A percentile compares a stretch with the other conserved stretches of the same genome.
Conservation (phyloP, 2,888 invertebrate species). For the Caenorhabditis panamensis region DNA sequence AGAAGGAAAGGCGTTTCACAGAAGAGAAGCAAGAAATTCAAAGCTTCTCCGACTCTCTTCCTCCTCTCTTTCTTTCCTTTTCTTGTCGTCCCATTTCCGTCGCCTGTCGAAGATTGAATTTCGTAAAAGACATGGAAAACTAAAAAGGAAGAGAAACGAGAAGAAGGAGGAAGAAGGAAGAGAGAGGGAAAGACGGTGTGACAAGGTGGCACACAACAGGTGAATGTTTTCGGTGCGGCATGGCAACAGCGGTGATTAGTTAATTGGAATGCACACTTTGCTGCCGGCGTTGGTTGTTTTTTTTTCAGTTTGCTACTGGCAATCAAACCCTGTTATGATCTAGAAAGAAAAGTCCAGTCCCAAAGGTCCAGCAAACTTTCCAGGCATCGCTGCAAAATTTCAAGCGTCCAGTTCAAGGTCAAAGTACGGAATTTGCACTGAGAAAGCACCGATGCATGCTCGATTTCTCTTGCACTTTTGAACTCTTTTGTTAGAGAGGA, state of each 20-base stretch:
- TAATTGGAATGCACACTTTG: constrained; percentile 2
- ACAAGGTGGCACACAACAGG: constrained; percentile 17
- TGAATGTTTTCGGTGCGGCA: constrained; percentile 7
- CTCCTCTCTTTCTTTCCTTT: constrained; percentile 31
- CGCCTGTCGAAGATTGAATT: constrained; percentile 58
- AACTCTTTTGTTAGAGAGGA: constrained; percentile 5
- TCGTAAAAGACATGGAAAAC: constrained; percentile 51
- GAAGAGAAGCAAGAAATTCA: constrained; percentile 55
- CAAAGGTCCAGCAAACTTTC: too few species aligned
- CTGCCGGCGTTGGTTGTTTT: too few species aligned
- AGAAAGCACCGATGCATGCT: constrained; percentile 32
- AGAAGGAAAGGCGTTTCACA: constrained; percentile 47
- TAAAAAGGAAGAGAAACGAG: constrained; percentile 36
- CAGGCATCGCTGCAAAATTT: background rate
- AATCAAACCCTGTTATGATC: too few species aligned
- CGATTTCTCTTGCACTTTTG: constrained; percentile 23
- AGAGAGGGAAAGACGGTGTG: constrained; percentile 3
- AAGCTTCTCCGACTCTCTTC: constrained; percentile 14
- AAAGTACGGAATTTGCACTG: constrained; percentile 15
- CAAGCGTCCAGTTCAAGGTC: too few species aligned
- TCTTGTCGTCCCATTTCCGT: constrained; percentile 58
- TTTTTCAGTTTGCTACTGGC: too few species aligned
- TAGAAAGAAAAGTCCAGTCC: too few species aligned
- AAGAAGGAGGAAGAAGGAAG: constrained; percentile 6
- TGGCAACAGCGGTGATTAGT: background rate